phyloP scores from a whole-genome alignment of 2,113 vertebrate genomes.

The Callipepla squamata region DNA sequence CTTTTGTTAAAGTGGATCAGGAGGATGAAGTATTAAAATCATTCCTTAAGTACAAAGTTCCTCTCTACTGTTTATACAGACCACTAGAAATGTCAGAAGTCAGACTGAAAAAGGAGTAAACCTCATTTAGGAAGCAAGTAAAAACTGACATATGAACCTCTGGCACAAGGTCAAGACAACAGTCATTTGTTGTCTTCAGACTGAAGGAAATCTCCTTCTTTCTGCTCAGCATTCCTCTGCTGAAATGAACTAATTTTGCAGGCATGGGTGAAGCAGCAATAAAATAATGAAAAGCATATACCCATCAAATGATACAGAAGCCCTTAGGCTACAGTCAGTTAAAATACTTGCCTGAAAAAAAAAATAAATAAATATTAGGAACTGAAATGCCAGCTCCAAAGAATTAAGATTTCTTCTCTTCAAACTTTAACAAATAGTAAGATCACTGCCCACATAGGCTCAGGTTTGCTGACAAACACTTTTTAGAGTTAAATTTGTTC shows the following conservation, averaged over 20 bases:
- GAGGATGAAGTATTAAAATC: neutral
- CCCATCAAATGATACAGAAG: neutral
- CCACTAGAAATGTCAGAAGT: neutral
- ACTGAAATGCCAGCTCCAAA: neutral
- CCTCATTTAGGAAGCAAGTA: constrained; percentile 16
- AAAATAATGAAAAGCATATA: neutral
- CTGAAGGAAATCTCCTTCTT: neutral
- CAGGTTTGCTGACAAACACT: neutral
- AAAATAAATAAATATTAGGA: neutral
- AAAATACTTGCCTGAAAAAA: constrained; percentile 2
- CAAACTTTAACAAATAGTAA: neutral
- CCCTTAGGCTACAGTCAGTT: neutral
- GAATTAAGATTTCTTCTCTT: neutral
- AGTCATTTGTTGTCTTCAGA: neutral
- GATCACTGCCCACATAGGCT: neutral
- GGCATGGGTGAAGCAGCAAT: neutral
- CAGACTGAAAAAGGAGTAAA: neutral
- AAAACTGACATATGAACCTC: neutral
- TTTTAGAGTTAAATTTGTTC: neutral
- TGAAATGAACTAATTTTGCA: neutral
- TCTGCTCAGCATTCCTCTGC: neutral
- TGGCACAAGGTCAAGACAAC: neutral
- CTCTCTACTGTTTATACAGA: neutral
- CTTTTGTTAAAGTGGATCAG: neutral
- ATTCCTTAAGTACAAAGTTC: neutral